Percentiles rank a stretch among this genome's conserved stretches.
Evolutionary conservation across 2,113 vertebrate species (phyloP).

Genomic region (Phyllostomus hastatus): DNA sequence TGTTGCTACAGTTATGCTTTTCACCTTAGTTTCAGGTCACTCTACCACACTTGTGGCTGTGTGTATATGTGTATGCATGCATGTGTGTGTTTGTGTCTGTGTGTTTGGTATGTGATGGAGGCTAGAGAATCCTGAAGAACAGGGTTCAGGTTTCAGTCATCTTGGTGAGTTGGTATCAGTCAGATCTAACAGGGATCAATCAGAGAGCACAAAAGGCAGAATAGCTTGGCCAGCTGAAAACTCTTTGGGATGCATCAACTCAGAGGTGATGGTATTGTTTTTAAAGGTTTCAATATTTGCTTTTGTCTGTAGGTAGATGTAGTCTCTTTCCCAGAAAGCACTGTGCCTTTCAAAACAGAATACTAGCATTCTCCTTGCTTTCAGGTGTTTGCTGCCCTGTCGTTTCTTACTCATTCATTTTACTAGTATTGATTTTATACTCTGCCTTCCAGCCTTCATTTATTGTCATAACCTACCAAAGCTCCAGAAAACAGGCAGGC

Average conservation of each 20-base stretch:
- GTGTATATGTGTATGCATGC: no score
- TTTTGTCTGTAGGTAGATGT: conserved; percentile 33
- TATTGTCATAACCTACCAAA: conserved; percentile 36
- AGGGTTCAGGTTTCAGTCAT: conserved; percentile 19
- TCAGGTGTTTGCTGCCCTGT: neutral
- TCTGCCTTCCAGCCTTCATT: conserved; percentile 28
- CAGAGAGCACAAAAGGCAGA: neutral
- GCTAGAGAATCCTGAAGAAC: conserved; percentile 17
- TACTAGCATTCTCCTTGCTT: conserved; percentile 19
- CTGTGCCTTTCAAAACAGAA: conserved; percentile 48
- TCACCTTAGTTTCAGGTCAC: neutral
- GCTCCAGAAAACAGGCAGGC: neutral
- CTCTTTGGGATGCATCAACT: neutral
- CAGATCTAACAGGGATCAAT: neutral
- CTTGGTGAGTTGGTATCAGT: neutral
- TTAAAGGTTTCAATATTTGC: conserved; percentile 22
- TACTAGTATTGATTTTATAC: conserved; percentile 53
- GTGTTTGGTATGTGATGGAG: neutral
- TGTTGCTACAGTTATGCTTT: neutral
- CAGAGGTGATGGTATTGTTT: neutral
- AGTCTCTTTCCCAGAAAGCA: conserved; percentile 32
- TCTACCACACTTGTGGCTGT: neutral
- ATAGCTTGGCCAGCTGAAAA: neutral
- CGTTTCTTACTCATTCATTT: conserved; percentile 5
- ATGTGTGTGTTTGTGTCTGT: neutral